phyloP scores from a whole-genome alignment of 1,140 invertebrate species.

The Eupeodes corollae region DNA sequence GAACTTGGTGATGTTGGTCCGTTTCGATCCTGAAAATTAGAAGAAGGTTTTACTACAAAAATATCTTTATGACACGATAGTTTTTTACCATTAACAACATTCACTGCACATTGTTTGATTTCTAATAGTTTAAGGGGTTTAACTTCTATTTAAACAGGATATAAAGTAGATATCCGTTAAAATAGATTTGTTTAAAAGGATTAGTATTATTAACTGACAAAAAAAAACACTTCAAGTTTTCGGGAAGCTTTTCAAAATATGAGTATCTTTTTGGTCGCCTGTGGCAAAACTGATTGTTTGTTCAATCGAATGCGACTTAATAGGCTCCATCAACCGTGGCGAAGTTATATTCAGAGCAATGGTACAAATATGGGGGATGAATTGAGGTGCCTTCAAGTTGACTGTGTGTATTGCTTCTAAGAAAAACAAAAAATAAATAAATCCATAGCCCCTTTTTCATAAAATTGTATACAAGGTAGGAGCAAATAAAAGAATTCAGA shows the following conservation, averaged over 20 bases:
- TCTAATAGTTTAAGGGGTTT: not conserved
- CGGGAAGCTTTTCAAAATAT: not conserved
- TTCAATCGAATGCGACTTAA: slow-evolving; percentile 1
- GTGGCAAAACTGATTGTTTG: slow-evolving; percentile 1
- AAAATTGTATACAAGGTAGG: too few species aligned
- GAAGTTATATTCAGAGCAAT: not conserved
- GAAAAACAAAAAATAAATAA: too few species aligned
- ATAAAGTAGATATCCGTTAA: too few species aligned
- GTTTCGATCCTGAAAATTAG: slow-evolving; percentile 30
- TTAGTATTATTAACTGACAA: too few species aligned
- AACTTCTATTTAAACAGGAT: not conserved
- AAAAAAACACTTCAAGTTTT: too few species aligned
- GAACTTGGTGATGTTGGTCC: slow-evolving; percentile 34
- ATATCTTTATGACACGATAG: not conserved
- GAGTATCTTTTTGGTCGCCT: not conserved
- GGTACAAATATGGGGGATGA: too few species aligned
- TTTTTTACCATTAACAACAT: not conserved
- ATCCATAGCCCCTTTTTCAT: too few species aligned
- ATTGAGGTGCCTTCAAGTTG: too few species aligned
- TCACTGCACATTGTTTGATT: not conserved
- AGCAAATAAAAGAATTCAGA: too few species aligned
- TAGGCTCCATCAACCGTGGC: slow-evolving; percentile 1
- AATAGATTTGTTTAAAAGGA: too few species aligned
- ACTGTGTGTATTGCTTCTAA: too few species aligned
- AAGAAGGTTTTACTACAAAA: not conserved